phyloP scores from a whole-genome alignment of 1,140 invertebrate genomes.

The Asbolus verrucosus region DNA sequence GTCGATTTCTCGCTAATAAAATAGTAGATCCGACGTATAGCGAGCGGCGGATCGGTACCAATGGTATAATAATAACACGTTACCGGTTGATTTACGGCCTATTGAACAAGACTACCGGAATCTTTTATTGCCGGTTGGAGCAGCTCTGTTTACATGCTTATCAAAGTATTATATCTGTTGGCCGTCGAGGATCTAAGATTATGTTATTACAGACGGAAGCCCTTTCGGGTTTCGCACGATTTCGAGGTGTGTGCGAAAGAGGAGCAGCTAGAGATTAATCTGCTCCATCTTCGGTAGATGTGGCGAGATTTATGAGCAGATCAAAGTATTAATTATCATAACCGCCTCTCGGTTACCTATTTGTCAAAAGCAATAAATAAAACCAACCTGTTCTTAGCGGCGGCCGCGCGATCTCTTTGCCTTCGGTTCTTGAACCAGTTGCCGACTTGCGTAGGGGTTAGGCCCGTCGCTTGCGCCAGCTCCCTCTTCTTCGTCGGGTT shows the following conservation, averaged over 20 bases:
- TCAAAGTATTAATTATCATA: slow-evolving; percentile 16
- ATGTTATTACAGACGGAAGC: slow-evolving; percentile 12
- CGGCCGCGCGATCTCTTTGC: slow-evolving; percentile 97
- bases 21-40: slow-evolving; percentile 27
- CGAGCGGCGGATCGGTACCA: slow-evolving; percentile 45
- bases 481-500: slow-evolving; percentile 99
- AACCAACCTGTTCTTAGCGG: slow-evolving; percentile 97
- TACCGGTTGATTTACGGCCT: slow-evolving; percentile 55
- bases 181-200: slow-evolving; percentile 4
- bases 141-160: slow-evolving; percentile 43
- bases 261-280: background rate
- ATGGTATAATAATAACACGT: slow-evolving; percentile 56
- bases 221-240: too few relatives aligned
- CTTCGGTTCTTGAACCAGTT: slow-evolving; percentile 99
- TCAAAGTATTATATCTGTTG: slow-evolving; percentile 41
- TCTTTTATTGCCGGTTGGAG: slow-evolving; percentile 52
- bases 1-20: slow-evolving; percentile 20
- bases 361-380: slow-evolving; percentile 43
- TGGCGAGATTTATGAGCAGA: slow-evolving; percentile 6
- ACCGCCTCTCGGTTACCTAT: slow-evolving; percentile 23
- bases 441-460: slow-evolving; percentile 99
- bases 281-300: background rate
- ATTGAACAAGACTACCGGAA: slow-evolving; percentile 60
- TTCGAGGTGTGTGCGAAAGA: too few relatives aligned
- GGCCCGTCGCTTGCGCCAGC: slow-evolving; percentile 95